Evolutionary conservation across 2,888 invertebrate species (phyloP), one percentile per base, ranked within the genome.

Genomic region (Drosophila antonietae): DNA sequence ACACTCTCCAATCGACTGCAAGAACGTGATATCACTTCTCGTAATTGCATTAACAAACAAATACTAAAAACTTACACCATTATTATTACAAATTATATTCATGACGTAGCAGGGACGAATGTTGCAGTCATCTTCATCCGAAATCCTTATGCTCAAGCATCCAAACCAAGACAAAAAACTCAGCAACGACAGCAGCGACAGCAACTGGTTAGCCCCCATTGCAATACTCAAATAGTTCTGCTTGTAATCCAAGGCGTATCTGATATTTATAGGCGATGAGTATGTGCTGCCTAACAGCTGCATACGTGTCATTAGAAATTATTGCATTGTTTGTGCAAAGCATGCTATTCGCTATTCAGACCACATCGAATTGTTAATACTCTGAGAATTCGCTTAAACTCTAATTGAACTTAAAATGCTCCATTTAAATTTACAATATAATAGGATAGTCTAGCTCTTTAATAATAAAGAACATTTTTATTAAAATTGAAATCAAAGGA

Each of bases 61-160:
- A 5, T 1, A 33, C 28, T 49, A 6, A n/a, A 44, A 33, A 67
- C 71, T 60, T 35, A 81, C 81, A 0, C 44, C 63, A 10, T 55
- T 55, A 33, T 67, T 72, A 8, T 56, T 6, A 28, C 81, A 81
- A 6, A 78, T 37, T 12, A 76, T n/a, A 39, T 81, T 83, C 2
- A 15, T 1, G 0, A 1, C 1, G 1, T 43, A 41, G 2, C 82
- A 82, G 3, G 66, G 37, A 20, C 10, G 12, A 14, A 65, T 31
- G 0, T 14, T 9, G 15, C 83, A 82, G 47, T 69, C 63, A 0
- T 10, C 28, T 2, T 20, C 28, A 1, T 57, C 18, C 10, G 1
- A 0, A 9, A 8, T 14, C 1, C 2, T 14, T 23, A 31, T 10
- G 0, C 8, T 15, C 14, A 33, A 0, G 10, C 33, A 68, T 3